phyloP scores from a whole-genome alignment of 2,888 invertebrate genomes.

The Nebria brevicollis region DNA sequence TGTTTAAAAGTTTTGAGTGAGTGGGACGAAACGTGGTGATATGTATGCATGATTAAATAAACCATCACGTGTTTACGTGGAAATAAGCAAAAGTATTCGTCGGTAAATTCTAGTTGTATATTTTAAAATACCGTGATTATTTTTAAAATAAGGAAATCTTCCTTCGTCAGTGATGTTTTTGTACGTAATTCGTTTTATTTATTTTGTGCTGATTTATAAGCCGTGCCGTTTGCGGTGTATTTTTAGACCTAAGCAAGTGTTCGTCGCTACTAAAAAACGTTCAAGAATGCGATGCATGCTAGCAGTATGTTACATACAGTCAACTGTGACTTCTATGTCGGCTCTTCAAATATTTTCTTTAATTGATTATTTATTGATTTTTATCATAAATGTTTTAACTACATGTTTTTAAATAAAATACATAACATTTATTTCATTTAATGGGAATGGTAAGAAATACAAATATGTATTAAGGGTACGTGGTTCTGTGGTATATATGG shows the following conservation, averaged over 20 bases:
- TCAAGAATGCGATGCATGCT: constrained; percentile 12
- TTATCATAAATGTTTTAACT: not conserved
- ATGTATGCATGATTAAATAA: not conserved
- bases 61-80: not conserved
- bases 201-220: constrained; percentile 16
- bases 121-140: not conserved
- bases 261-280: constrained; percentile 14
- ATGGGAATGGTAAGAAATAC: too few relatives aligned
- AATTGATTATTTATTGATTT: constrained; percentile 5
- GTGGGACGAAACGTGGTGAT: not conserved
- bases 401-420: too few relatives aligned
- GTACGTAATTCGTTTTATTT: constrained; percentile 13
- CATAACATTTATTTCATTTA: too few relatives aligned
- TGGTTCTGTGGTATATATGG: too few relatives aligned
- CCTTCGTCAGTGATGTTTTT: constrained; percentile 14
- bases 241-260: constrained; percentile 21
- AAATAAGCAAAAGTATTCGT: not conserved
- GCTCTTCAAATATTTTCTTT: constrained; percentile 8
- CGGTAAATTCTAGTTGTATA: not conserved
- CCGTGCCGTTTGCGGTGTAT: constrained; percentile 8
- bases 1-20: not conserved
- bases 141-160: constrained; percentile 13
- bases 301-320: constrained; percentile 15
- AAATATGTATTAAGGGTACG: too few relatives aligned
- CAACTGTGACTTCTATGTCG: constrained; percentile 19